Conservation (phyloP, 2,888 invertebrate genomes). For the Agelastica alni region DNA sequence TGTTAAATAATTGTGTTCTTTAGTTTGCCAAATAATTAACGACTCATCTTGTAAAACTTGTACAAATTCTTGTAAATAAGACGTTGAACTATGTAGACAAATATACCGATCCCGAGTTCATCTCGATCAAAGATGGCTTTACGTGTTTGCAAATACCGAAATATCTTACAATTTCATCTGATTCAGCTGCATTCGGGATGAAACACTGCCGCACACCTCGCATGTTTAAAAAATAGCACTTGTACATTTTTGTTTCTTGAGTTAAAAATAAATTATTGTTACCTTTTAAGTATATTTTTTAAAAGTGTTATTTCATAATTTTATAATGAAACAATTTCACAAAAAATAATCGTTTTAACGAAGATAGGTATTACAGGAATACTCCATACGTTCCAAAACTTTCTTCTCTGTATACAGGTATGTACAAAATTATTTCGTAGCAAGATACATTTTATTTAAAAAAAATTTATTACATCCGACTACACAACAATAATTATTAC, state of each 20-base stretch:
- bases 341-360: no score
- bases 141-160: constrained; percentile 45
- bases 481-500: no score
- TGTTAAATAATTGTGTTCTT: no score
- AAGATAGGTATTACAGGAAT: no score
- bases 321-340: no score
- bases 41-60: constrained; percentile 30
- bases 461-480: no score
- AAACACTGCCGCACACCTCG: constrained; percentile 49
- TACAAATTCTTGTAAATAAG: constrained; percentile 22
- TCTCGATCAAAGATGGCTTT: constrained; percentile 46
- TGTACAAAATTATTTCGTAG: no score
- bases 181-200: constrained; percentile 40
- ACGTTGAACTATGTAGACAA: constrained; percentile 4
- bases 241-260: constrained; percentile 35
- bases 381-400: constrained; percentile 54
- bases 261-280: constrained; percentile 33
- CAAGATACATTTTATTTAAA: no score
- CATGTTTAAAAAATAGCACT: constrained; percentile 44
- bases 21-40: no score
- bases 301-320: no score
- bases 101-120: constrained; percentile 35
- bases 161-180: constrained; percentile 1
- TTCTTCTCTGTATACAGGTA: constrained; percentile 24
- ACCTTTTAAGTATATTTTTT: constrained; percentile 12